Conservation (phyloP, 2,888 invertebrate genomes). For the Calliphora vomitoria region DNA sequence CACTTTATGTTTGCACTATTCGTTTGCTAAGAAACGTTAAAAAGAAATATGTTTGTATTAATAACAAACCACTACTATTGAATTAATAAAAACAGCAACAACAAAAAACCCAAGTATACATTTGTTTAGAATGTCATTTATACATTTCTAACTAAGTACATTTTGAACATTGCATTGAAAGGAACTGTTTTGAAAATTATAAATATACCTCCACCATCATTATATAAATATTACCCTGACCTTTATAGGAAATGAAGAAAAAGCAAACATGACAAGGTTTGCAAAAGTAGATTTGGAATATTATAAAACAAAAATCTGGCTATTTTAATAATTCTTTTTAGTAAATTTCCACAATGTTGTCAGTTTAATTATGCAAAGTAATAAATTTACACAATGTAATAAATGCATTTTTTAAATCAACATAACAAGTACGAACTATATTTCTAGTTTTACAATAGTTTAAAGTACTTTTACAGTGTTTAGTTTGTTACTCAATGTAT, state of each 20-base stretch:
- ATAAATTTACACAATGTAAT: too few species aligned
- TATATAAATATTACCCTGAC: conserved; percentile 48
- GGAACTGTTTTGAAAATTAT: neutral
- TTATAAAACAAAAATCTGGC: neutral
- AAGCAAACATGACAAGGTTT: conserved; percentile 8
- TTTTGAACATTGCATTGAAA: conserved; percentile 7
- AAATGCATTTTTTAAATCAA: too few species aligned
- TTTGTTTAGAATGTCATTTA: conserved; percentile 30
- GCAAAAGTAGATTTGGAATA: neutral
- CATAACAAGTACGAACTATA: too few species aligned
- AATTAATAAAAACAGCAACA: neutral
- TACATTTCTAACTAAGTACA: conserved; percentile 18
- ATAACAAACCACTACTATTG: conserved; percentile 11
- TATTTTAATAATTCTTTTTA: neutral
- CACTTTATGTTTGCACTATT: neutral
- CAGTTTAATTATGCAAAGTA: conserved; percentile 42
- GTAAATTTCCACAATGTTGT: conserved; percentile 19
- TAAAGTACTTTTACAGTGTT: neutral
- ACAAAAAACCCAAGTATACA: neutral
- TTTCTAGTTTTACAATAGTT: neutral
- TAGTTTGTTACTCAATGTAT: neutral
- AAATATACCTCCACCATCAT: neutral
- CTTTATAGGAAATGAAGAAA: neutral
- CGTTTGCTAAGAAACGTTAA: conserved; percentile 3
- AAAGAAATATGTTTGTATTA: neutral